These are phyloP conservation scores for Sebastes oblongus DNA, from an alignment of 2,797 vertebrate genomes.

Conservation along the genomic window DNA sequence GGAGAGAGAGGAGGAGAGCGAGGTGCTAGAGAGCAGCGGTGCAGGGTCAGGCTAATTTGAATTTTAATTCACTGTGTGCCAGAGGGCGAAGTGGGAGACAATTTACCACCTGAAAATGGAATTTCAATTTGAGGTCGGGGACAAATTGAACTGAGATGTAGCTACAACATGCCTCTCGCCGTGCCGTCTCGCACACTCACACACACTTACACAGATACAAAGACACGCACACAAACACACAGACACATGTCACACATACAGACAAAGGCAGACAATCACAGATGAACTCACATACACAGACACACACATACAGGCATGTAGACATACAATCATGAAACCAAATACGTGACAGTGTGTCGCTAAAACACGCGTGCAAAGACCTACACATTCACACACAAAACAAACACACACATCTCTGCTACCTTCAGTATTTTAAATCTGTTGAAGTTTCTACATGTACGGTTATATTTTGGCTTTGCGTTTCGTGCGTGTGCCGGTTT, in stretches of 20 bases:
- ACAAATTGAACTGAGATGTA: slow-evolving; percentile 84
- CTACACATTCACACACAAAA: background rate
- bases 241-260: slow-evolving; percentile 18
- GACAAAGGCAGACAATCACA: slow-evolving; percentile 26
- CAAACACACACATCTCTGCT: background rate
- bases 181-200: slow-evolving; percentile 23
- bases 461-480: background rate
- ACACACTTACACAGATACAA: background rate
- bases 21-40: slow-evolving; percentile 72
- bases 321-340: background rate
- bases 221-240: background rate
- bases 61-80: slow-evolving; percentile 84
- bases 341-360: background rate
- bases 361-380: background rate
- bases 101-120: slow-evolving; percentile 84
- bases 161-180: slow-evolving; percentile 76
- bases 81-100: slow-evolving; percentile 83
- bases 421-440: background rate
- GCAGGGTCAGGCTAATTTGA: slow-evolving; percentile 83
- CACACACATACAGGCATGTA: background rate
- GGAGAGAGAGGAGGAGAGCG: slow-evolving; percentile 56
- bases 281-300: slow-evolving; percentile 11
- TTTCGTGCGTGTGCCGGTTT: background rate
- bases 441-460: slow-evolving; percentile 1
- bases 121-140: slow-evolving; percentile 83